phyloP scores from a whole-genome alignment of 2,113 vertebrate species.

The Athene noctua region DNA sequence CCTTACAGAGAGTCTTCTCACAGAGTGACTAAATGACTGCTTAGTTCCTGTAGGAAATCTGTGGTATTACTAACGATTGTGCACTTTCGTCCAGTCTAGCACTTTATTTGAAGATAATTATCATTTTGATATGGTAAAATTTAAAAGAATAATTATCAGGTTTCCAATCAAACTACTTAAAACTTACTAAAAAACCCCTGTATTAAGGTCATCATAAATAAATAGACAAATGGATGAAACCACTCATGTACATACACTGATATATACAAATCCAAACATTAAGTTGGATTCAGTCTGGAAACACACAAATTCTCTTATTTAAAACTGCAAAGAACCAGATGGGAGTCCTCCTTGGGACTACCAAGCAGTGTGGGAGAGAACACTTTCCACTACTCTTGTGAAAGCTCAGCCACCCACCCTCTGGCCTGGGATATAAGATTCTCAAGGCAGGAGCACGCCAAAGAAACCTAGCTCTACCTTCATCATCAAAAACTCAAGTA shows the following conservation, averaged over 20 bases:
- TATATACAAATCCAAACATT: neutral
- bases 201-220: neutral
- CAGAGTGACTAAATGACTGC: neutral
- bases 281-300: neutral
- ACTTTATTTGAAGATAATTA: neutral
- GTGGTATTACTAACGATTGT: neutral
- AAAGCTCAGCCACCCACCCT: neutral
- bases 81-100: neutral
- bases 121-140: neutral
- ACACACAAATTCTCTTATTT: neutral
- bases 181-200: neutral
- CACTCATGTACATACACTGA: neutral
- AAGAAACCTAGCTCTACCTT: neutral
- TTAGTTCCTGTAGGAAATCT: neutral
- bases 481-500: neutral
- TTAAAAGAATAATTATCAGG: neutral
- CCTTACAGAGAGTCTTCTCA: neutral
- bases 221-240: neutral
- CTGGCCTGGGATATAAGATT: neutral
- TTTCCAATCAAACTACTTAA: neutral
- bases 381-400: neutral
- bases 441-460: neutral
- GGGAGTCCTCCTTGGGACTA: neutral
- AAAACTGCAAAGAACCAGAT: neutral
- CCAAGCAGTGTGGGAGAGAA: neutral